Evolutionary conservation across 2,888 invertebrate genomes (phyloP).

Genomic region (Tholera decimalis): DNA sequence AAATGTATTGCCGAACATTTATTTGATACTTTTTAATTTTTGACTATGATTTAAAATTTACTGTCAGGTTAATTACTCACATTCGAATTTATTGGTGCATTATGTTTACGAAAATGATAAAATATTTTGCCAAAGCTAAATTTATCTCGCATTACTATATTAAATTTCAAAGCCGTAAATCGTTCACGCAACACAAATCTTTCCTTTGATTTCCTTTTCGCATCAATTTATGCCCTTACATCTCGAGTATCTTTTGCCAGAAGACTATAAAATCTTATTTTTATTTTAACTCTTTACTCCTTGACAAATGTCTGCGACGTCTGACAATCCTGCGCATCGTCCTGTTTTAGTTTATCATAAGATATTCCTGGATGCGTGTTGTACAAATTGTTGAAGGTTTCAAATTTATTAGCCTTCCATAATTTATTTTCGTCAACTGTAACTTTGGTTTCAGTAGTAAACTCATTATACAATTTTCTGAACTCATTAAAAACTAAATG

Average conservation of each 20-base stretch:
- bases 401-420: slow-evolving; percentile 64
- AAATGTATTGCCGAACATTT: background rate
- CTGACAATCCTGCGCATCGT: slow-evolving; percentile 54
- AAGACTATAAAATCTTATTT: slow-evolving; percentile 61
- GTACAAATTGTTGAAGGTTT: slow-evolving; percentile 68
- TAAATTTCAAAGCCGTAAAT: slow-evolving; percentile 22
- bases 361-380: slow-evolving; percentile 68
- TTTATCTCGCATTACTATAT: background rate
- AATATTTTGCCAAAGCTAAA: background rate
- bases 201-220: slow-evolving; percentile 55
- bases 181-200: slow-evolving; percentile 52
- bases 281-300: slow-evolving; percentile 70
- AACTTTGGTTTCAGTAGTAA: slow-evolving; percentile 38
- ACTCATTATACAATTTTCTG: slow-evolving; percentile 28
- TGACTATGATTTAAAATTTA: too few relatives aligned
- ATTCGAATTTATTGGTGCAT: background rate
- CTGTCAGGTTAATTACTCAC: background rate
- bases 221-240: slow-evolving; percentile 41
- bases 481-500: slow-evolving; percentile 16
- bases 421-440: slow-evolving; percentile 44
- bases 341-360: slow-evolving; percentile 68
- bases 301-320: slow-evolving; percentile 72
- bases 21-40: background rate
- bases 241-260: slow-evolving; percentile 57
- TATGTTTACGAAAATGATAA: background rate